Evolutionary conservation across 1,140 invertebrate species (phyloP).

Genomic region (Luehdorfia chinensis): DNA sequence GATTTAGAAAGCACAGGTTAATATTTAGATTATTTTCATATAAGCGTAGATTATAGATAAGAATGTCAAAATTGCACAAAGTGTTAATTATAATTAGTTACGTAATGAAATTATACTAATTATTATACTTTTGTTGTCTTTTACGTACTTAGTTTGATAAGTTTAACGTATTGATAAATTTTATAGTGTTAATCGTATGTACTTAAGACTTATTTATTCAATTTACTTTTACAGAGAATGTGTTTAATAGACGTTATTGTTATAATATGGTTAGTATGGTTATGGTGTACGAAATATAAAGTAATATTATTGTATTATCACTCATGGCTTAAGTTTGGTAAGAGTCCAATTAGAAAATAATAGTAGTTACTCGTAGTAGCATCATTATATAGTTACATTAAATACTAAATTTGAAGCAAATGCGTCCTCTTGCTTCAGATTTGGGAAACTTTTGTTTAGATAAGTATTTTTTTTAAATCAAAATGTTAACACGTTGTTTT

Average conservation of each 20-base stretch:
- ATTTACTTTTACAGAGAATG: too few species aligned
- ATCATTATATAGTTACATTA: constrained; percentile 11
- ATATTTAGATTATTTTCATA: too few species aligned
- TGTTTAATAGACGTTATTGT: too few species aligned
- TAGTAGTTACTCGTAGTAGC: constrained; percentile 20
- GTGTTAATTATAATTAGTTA: constrained; percentile 26
- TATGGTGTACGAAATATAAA: too few species aligned
- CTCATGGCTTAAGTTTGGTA: constrained; percentile 35
- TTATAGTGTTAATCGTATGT: too few species aligned
- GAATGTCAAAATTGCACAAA: constrained; percentile 44
- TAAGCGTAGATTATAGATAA: too few species aligned
- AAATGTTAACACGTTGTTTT: not conserved
- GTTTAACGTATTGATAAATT: too few species aligned
- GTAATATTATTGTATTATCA: constrained; percentile 50
- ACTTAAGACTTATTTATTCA: too few species aligned
- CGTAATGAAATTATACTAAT: not conserved
- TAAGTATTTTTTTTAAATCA: not conserved
- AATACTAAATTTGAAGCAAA: constrained; percentile 53
- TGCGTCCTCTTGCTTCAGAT: constrained; percentile 66
- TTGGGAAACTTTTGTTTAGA: constrained; percentile 26
- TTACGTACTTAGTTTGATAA: too few species aligned
- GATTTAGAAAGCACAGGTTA: not conserved
- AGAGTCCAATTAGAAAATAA: constrained; percentile 24
- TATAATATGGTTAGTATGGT: too few species aligned
- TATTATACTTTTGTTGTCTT: too few species aligned